phyloP scores from a whole-genome alignment of 2,113 vertebrate species.

The Phycodurus eques region DNA sequence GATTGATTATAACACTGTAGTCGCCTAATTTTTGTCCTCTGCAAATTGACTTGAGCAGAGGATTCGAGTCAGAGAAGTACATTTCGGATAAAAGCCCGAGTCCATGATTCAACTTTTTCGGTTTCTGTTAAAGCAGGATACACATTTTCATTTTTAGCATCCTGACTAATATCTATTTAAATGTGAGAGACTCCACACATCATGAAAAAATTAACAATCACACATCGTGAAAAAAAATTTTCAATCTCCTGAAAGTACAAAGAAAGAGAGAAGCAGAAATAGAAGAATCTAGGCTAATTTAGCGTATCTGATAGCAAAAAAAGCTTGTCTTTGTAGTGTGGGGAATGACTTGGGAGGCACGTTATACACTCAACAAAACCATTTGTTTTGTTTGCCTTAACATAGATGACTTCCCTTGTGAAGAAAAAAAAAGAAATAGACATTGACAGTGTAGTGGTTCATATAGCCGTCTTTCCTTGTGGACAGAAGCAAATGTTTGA shows the following conservation, averaged over 20 bases:
- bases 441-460: background rate
- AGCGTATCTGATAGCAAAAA: background rate
- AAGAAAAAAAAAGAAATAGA: too few species aligned
- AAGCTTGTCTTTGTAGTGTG: background rate
- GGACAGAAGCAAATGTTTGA: background rate
- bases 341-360: background rate
- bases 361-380: background rate
- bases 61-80: slow-evolving; percentile 17
- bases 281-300: background rate
- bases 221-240: too few species aligned
- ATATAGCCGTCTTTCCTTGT: background rate
- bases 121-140: background rate
- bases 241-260: too few species aligned
- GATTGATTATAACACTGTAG: slow-evolving; percentile 38
- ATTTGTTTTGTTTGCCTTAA: too few species aligned
- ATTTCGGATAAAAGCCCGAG: background rate
- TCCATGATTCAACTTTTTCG: background rate
- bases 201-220: background rate
- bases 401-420: background rate
- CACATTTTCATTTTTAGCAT: background rate
- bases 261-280: too few species aligned
- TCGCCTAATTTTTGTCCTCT: slow-evolving; percentile 24
- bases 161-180: background rate
- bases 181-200: background rate
- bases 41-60: slow-evolving; percentile 17